These are phyloP conservation scores for Strix uralensis DNA, from an alignment of 2,113 vertebrate species.

Conservation along the genomic window DNA sequence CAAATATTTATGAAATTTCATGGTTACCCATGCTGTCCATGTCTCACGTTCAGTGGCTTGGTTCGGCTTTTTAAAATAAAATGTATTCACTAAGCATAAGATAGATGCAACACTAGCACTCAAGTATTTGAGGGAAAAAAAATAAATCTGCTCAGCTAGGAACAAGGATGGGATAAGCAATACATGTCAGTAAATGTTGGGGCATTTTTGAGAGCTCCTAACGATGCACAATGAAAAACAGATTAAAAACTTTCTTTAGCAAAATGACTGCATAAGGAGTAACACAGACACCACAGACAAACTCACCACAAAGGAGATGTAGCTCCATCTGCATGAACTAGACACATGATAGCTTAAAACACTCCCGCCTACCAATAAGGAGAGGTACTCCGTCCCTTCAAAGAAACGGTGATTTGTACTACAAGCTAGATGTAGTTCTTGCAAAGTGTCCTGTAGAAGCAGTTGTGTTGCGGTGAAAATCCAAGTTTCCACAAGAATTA, in stretches of 20 bases:
- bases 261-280: neutral
- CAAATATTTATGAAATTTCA: constrained; percentile 24
- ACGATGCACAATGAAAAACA: neutral
- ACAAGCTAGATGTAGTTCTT: no score
- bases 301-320: neutral
- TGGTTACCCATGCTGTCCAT: neutral
- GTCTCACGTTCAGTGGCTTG: neutral
- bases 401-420: neutral
- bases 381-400: neutral
- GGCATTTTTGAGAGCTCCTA: neutral
- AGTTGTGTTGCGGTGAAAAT: no score
- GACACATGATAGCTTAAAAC: neutral
- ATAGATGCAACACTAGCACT: neutral
- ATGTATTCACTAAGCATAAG: neutral
- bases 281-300: neutral
- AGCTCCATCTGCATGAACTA: neutral
- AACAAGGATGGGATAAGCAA: neutral
- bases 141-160: neutral
- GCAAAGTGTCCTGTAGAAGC: no score
- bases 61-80: constrained; percentile 1
- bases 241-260: neutral
- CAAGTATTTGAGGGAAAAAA: neutral
- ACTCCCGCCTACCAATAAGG: neutral
- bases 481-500: no score
- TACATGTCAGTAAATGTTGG: accelerated